Base-by-base conservation (phyloP, 2,888 invertebrate species). In the Therioaphis trifolii region DNA sequence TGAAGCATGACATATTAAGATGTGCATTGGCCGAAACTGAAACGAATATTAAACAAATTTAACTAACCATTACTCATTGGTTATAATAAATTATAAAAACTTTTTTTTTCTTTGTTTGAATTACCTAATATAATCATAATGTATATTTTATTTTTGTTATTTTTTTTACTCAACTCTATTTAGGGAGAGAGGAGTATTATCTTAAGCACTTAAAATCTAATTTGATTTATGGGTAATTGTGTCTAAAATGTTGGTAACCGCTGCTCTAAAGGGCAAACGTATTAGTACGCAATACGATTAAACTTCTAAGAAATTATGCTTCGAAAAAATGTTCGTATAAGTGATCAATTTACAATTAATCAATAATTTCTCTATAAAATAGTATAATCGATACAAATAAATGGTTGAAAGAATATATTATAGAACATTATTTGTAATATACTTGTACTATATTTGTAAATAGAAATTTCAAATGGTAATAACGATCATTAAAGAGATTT, bases 151-250 rank as follows among this genome's bases (percentile, higher is more conserved):
- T 68, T 68, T 68, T 68, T 35, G 3, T n/a, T n/a, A n/a, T 18
- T 68, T 68, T 68, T 68, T 68, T 68, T 68, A 68, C 66, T 68
- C 40, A 66, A n/a, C 35, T 66, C 35, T 66, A 35, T 66, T 66
- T 66, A 7, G 35, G 66, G 66, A n/a, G 3, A 3, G 49, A 49
- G 27, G 49, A n/a, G n/a, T n/a, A n/a, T n/a, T n/a, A n/a, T n/a
- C n/a, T n/a, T n/a, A n/a, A n/a, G 49, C 27, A 46, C 15, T 15
- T 69, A 69, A 24, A 46, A 69, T 69, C 43, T 43, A 69, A 69
- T 24, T 21, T 43, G 69, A 69, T 14, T 69, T 69, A 24, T 69
- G 43, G 69, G 24, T 43, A 71, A 71, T 49, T 15, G 46, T 71
- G 46, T 71, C 71, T 27, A 71, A 75, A 35, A 35, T 3, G 35